Percentiles rank a stretch among this genome's conserved stretches.
phyloP scores from a whole-genome alignment of 2,888 invertebrate genomes.

The Sussaba pulchella region DNA sequence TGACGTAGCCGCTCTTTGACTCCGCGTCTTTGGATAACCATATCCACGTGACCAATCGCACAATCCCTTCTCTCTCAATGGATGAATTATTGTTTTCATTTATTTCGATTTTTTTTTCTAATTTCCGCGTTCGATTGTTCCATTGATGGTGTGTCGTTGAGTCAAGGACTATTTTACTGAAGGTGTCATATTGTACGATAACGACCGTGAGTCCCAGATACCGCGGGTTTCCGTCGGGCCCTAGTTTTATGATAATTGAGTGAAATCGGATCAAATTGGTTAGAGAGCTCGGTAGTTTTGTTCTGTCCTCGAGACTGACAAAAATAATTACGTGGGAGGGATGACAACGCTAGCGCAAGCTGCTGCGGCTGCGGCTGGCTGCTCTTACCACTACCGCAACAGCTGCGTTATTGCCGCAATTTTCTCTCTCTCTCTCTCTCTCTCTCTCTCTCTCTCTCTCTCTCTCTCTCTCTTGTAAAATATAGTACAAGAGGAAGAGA shows the following conservation, averaged over 20 bases:
- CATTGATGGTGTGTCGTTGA: neutral
- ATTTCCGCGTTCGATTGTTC: neutral
- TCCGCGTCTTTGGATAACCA: neutral
- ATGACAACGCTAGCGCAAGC: constrained; percentile 55
- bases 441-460: constrained; percentile 2
- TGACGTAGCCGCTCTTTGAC: constrained; percentile 27
- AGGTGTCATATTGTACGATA: constrained; percentile 19
- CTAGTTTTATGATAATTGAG: constrained; percentile 63
- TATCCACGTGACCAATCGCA: neutral
- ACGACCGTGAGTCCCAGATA: constrained; percentile 10
- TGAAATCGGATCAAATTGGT: constrained; percentile 63
- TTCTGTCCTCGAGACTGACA: constrained; percentile 55
- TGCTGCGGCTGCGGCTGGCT: constrained; percentile 43
- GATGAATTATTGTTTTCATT: constrained; percentile 15
- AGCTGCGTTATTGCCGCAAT: constrained; percentile 63
- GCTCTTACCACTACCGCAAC: constrained; percentile 1
- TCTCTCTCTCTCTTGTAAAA: too few relatives aligned
- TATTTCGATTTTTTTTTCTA: neutral
- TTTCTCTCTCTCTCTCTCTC: constrained; percentile 29
- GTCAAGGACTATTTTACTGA: constrained; percentile 1
- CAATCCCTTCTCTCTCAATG: constrained; percentile 17
- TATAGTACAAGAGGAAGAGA: too few relatives aligned
- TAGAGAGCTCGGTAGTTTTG: constrained; percentile 39
- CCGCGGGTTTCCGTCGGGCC: constrained; percentile 19
- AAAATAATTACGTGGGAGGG: constrained; percentile 65